Evolutionary conservation across 2,888 invertebrate species (phyloP).

Genomic region (Invenusta paracnida): DNA sequence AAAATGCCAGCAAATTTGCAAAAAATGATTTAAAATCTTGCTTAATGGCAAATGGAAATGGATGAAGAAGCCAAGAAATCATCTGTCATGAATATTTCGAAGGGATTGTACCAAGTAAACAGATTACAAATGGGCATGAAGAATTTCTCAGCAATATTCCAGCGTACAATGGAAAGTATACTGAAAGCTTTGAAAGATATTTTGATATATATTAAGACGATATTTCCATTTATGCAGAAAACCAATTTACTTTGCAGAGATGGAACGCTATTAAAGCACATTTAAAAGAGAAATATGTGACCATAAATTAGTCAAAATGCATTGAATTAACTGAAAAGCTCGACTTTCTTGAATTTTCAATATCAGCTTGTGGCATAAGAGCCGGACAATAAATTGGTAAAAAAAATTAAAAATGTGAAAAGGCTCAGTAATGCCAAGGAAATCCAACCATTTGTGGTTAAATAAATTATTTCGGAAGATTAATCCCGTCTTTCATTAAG

Average conservation of each 20-base stretch:
- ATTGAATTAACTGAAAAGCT: slow-evolving; percentile 34
- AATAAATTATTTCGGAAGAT: slow-evolving; percentile 39
- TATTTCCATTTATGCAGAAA: slow-evolving; percentile 39
- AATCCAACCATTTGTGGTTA: slow-evolving; percentile 36
- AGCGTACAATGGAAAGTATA: slow-evolving; percentile 37
- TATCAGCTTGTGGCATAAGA: slow-evolving; percentile 17
- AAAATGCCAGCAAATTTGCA: slow-evolving; percentile 43
- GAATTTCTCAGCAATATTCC: slow-evolving; percentile 36
- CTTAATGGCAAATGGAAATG: slow-evolving; percentile 36
- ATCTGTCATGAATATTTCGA: slow-evolving; percentile 33
- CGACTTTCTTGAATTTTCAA: slow-evolving; percentile 31
- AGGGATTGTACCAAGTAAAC: slow-evolving; percentile 30
- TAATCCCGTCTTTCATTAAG: slow-evolving; percentile 41
- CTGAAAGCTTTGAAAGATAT: slow-evolving; percentile 36
- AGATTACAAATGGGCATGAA: slow-evolving; percentile 40
- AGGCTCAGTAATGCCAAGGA: slow-evolving; percentile 39
- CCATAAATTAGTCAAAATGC: slow-evolving; percentile 41
- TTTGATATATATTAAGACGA: slow-evolving; percentile 42
- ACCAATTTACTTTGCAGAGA: slow-evolving; percentile 1
- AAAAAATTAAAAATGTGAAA: slow-evolving; percentile 33
- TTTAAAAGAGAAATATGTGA: slow-evolving; percentile 31
- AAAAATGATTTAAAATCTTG: slow-evolving; percentile 35
- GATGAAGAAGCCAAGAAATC: slow-evolving; percentile 30
- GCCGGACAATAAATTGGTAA: slow-evolving; percentile 14
- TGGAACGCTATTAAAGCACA: slow-evolving; percentile 38